These are phyloP conservation scores for Discoglossus pictus DNA, from an alignment of 2,797 vertebrate species.

Conservation along the genomic window DNA sequence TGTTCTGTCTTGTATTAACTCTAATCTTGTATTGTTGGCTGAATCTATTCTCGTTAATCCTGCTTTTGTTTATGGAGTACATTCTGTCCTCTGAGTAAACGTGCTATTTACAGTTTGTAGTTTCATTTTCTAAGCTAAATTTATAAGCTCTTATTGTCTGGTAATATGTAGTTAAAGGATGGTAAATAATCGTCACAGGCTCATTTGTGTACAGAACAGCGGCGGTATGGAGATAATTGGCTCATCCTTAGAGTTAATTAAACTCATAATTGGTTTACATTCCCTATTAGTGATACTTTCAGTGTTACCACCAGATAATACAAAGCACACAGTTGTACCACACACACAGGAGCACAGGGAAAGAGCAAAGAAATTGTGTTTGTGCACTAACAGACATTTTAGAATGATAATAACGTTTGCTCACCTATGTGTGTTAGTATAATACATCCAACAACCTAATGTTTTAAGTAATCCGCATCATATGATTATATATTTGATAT, in stretches of 20 bases:
- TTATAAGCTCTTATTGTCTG: slow-evolving; percentile 39
- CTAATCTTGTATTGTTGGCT: slow-evolving; percentile 45
- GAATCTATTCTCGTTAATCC: slow-evolving; percentile 42
- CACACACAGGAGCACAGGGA: slow-evolving; percentile 48
- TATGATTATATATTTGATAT: too few relatives aligned
- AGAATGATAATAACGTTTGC: too few relatives aligned
- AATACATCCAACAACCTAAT: too few relatives aligned
- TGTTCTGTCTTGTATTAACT: slow-evolving; percentile 15
- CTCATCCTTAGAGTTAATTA: slow-evolving; percentile 54
- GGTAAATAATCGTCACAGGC: slow-evolving; percentile 27
- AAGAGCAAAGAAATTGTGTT: too few relatives aligned
- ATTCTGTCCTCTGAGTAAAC: slow-evolving; percentile 33
- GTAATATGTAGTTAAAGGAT: slow-evolving; percentile 37
- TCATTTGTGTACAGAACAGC: background rate
- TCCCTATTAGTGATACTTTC: slow-evolving; percentile 49
- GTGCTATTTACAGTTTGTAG: slow-evolving; percentile 30
- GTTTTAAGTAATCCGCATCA: too few relatives aligned
- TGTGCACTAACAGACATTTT: too few relatives aligned
- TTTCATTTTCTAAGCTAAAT: slow-evolving; percentile 40
- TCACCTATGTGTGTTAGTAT: too few relatives aligned
- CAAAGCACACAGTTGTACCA: slow-evolving; percentile 47
- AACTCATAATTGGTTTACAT: slow-evolving; percentile 24
- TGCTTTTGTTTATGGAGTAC: slow-evolving; percentile 39
- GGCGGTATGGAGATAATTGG: slow-evolving; percentile 41
- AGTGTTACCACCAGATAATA: slow-evolving; percentile 48